Base-by-base conservation (phyloP, 1,140 invertebrate species). In the Delia radicum region DNA sequence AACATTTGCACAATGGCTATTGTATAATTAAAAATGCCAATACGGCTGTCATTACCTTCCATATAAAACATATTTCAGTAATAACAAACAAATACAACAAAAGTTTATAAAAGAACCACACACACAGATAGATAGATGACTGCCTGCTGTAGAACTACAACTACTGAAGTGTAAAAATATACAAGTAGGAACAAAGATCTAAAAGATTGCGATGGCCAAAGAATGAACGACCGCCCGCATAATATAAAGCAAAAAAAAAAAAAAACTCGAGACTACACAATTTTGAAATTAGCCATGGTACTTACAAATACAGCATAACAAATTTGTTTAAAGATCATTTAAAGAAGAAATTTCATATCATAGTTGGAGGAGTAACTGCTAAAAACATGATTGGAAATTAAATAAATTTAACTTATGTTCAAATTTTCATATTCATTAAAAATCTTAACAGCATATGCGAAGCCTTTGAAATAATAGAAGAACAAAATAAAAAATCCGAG, bases 1-100 rank as follows among this genome's bases (percentile, higher is more conserved):
- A 69, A 69, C 65, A 69, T 69, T 69, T 69, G 65, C 65, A 69
- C 65, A 69, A 69, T 69, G 29, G 65, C 29, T 33, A 37, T 33
- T 69, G 65, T 37, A 69, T 69, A 69, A 69, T 33, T 69, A 69
- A 69, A 69, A 37, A 67, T 18, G 28, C 63, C 29, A 69, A 18
- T 33, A 18, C 65, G 29, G 65, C 29, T 69, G 65, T 33, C 65
- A 37, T 33, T 69, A 33, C 29, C 62, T 65, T 65, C 29, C 7
- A 65, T 65, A 42, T 42, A 15, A 15, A 42, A 29, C 28, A 65
- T 65, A 15, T 26, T n/a, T 31, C 29, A 33, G n/a, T 67, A 67
- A 67, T 67, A 31, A 67, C 63, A 29, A 31, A 55, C 48, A 55
- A 55, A 55, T 55, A 24, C 18, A 55, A n/a, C 48, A 55, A 55